Percentiles rank a stretch among this genome's conserved stretches.
Evolutionary conservation across 1,140 invertebrate genomes (phyloP).

Genomic region (Trichomalopsis sarcophagae): DNA sequence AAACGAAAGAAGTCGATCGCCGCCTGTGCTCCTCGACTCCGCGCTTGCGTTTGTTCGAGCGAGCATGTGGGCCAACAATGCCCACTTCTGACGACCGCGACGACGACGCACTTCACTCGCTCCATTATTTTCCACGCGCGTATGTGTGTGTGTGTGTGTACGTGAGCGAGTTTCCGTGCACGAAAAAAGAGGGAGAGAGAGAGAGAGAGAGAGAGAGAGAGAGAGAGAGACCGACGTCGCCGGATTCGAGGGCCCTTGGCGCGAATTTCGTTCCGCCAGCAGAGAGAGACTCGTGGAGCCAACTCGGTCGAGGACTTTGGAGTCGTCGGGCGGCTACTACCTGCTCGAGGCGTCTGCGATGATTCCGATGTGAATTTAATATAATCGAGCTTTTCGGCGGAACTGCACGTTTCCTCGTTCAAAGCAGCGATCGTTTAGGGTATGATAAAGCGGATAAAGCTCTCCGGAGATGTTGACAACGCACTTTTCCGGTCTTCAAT

Average conservation of each 20-base stretch:
- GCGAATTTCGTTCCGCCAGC: conserved; percentile 25
- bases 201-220: conserved; percentile 1
- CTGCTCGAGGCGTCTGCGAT: neutral
- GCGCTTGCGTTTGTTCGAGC: conserved; percentile 61
- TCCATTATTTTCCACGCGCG: conserved; percentile 62
- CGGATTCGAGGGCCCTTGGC: conserved; percentile 31
- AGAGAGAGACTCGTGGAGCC: neutral
- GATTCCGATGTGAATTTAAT: neutral
- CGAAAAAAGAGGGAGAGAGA: conserved; percentile 22
- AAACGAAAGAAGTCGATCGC: conserved; percentile 65
- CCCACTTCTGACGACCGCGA: conserved; percentile 63
- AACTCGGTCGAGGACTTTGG: neutral
- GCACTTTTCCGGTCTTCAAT: conserved; percentile 33
- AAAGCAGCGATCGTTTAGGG: no score
- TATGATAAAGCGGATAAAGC: no score
- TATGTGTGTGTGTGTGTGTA: conserved; percentile 51
- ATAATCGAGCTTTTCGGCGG: neutral
- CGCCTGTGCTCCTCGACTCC: conserved; percentile 4
- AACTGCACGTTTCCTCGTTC: no score
- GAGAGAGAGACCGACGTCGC: conserved; percentile 11
- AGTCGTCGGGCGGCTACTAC: neutral
- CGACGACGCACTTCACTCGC: conserved; percentile 68
- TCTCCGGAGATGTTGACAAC: neutral
- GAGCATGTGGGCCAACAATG: conserved; percentile 73
- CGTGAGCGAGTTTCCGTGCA: conserved; percentile 52